Base-by-base conservation (phyloP, 64 coral and sea anemone genomes). In the Montipora capricornis region DNA sequence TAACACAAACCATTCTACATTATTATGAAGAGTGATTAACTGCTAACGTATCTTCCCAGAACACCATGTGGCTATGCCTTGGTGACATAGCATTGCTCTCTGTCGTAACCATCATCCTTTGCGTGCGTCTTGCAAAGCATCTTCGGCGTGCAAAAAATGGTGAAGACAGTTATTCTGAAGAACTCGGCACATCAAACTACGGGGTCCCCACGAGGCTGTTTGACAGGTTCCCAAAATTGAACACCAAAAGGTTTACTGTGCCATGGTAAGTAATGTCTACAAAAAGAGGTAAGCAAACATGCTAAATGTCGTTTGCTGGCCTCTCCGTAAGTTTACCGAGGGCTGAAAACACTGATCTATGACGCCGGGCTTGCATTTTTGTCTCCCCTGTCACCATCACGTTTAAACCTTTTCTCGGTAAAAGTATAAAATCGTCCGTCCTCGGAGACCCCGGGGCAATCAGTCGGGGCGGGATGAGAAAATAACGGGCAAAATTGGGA, bases 121-220 rank as follows among this genome's bases (percentile, higher is more conserved):
- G 91, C 74, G 83, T 93, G 44, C 73, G 74, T 61, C 91, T 93
- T n/a, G 91, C 91, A 14, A 87, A 93, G 53, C 91, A 93, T 51
- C 77, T 87, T 10, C 82, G 91, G n/a, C 83, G 91, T 4, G 91
- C 82, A 5, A 86, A 86, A 16, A 52, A 46, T 86, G 66, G 82
- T 13, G 82, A 86, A n/a, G 62, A 86, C 10, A 13, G 70, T 70
- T 52, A 71, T n/a, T 70, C 82, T 50, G 82, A 86, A 6, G 82
- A 86, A 26, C 53, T 57, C 0, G 47, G 82, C 20, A 71, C 82
- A 86, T 86, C 82, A 50, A 86, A 86, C 82, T 86, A 86, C 64
- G 64, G 82, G 8, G 82, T 86, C 7, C 82, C 82, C 17, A n/a
- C 67, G 44, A 86, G 82, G 82, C 4, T 86, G 46, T 86, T 86